Conservation (phyloP, 2,113 vertebrate genomes). For the Cyphomyrus plagiostoma region DNA sequence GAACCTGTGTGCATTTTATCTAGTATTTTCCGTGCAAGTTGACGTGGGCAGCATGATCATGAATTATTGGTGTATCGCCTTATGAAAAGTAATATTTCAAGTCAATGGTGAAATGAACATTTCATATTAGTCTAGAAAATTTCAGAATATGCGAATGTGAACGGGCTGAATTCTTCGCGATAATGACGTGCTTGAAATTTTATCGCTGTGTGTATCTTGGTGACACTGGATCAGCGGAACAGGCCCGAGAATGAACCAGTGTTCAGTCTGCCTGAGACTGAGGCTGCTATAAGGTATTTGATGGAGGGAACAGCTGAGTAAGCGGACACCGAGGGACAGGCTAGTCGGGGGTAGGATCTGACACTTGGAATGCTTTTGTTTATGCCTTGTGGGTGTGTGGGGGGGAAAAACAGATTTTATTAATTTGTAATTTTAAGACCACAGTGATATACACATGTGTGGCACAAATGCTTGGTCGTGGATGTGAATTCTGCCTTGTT, state of each 20-base stretch:
- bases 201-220: not conserved
- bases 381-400: not conserved
- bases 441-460: not conserved
- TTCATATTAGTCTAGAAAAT: not conserved
- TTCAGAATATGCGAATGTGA: not conserved
- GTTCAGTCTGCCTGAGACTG: not conserved
- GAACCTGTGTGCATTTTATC: not conserved
- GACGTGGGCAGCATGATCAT: not conserved
- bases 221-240: not conserved
- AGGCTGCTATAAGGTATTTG: not conserved
- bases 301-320: not conserved
- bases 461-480: not conserved
- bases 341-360: not conserved
- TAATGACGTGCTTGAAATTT: not conserved
- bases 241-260: not conserved
- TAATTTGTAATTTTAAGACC: not conserved
- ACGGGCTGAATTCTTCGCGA: not conserved
- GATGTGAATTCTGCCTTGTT: not conserved
- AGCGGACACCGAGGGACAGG: not conserved
- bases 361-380: not conserved
- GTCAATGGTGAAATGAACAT: not conserved
- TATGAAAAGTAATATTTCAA: not conserved
- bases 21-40: not conserved
- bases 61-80: not conserved
- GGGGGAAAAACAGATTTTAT: not conserved